Percentiles rank a stretch among this genome's conserved stretches.
Evolutionary conservation across 1,140 invertebrate species (phyloP).

Genomic region (Bemisia tabaci): DNA sequence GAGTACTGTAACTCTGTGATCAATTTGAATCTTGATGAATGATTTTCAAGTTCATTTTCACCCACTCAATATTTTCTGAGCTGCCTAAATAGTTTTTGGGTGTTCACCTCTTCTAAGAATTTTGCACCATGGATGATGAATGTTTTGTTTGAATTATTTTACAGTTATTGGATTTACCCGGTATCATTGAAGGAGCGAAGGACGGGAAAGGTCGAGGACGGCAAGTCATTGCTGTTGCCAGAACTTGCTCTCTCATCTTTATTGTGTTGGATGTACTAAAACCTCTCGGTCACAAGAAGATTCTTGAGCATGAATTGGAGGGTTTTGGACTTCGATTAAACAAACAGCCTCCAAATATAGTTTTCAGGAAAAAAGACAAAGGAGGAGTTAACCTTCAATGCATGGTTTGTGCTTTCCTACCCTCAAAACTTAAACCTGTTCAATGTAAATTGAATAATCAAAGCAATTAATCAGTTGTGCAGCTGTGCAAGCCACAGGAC

Average conservation of each 20-base stretch:
- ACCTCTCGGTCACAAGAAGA: conserved; percentile 87
- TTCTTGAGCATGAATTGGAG: conserved; percentile 97
- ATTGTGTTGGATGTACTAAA: conserved; percentile 97
- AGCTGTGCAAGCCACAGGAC: no score
- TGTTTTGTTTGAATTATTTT: no score
- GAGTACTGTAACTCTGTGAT: no score
- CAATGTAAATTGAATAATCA: no score
- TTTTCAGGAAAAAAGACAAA: conserved; percentile 94
- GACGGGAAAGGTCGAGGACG: conserved; percentile 95
- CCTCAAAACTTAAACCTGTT: no score
- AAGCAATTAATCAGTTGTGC: no score
- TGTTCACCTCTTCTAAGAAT: no score
- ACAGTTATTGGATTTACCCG: conserved; percentile 91
- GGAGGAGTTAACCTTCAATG: conserved; percentile 81
- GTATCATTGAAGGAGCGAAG: conserved; percentile 99
- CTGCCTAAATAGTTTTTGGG: no score
- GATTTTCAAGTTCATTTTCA: no score
- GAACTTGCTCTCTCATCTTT: conserved; percentile 96
- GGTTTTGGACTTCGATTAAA: conserved; percentile 96
- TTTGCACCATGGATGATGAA: no score
- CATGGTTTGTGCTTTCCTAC: conserved; percentile 46
- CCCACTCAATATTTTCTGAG: no score
- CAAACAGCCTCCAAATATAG: conserved; percentile 93
- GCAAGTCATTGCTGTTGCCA: conserved; percentile 97
- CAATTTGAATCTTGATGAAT: no score